A percentile compares a stretch with the other conserved stretches of the same genome.
Evolutionary conservation across 2,888 invertebrate species (phyloP).

Genomic region (Epistrophe eligans): DNA sequence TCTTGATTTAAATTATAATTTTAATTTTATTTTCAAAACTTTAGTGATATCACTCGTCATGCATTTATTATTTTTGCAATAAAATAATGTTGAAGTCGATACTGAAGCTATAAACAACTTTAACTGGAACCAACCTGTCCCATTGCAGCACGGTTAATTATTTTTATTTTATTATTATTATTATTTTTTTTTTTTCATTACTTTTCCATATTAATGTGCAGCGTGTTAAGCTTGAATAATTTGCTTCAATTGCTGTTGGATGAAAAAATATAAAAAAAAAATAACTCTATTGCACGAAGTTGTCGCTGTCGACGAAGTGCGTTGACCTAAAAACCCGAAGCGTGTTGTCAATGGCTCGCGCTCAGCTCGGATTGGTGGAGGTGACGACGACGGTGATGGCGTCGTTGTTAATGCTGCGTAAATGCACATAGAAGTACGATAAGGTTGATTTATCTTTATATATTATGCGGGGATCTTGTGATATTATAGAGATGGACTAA

Average conservation of each 20-base stretch:
- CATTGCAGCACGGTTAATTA: slow-evolving; percentile 34
- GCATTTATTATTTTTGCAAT: slow-evolving; percentile 58
- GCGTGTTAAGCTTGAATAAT: slow-evolving; percentile 56
- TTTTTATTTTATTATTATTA: slow-evolving; percentile 20
- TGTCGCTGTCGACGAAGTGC: slow-evolving; percentile 42
- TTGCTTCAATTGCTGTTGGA: slow-evolving; percentile 27
- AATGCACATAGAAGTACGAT: slow-evolving; percentile 40
- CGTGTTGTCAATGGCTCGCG: background rate
- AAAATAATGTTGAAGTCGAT: slow-evolving; percentile 27
- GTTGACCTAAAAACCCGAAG: slow-evolving; percentile 64
- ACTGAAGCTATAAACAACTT: slow-evolving; percentile 22
- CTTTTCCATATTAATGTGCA: slow-evolving; percentile 42
- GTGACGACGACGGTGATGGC: background rate
- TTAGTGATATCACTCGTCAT: slow-evolving; percentile 56
- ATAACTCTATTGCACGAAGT: slow-evolving; percentile 37
- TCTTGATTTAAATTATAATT: slow-evolving; percentile 24
- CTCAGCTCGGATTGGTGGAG: background rate
- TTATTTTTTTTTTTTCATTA: slow-evolving; percentile 35
- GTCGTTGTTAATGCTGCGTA: slow-evolving; percentile 7
- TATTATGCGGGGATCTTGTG: slow-evolving; percentile 1
- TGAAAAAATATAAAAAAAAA: slow-evolving; percentile 11
- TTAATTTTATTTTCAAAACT: slow-evolving; percentile 35
- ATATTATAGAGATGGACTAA: slow-evolving; percentile 27
- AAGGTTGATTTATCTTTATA: slow-evolving; percentile 43
- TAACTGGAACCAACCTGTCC: slow-evolving; percentile 51